phyloP scores from a whole-genome alignment of 1,140 invertebrate genomes.

The Pentalonia nigronervosa region DNA sequence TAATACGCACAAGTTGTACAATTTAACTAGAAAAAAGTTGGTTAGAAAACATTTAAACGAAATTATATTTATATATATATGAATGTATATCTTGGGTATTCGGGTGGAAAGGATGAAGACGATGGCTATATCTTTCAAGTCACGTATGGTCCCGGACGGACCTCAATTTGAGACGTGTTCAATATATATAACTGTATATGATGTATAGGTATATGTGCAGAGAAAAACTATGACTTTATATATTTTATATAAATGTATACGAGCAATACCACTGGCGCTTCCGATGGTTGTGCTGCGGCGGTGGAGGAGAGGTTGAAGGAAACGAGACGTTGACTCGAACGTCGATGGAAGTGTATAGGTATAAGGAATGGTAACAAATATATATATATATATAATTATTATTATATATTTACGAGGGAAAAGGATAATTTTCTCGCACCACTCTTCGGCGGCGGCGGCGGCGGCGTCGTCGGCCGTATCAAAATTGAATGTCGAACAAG shows the following conservation, averaged over 20 bases:
- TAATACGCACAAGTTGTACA: too few relatives aligned
- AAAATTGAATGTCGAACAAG: slow-evolving; percentile 41
- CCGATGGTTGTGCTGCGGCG: too few relatives aligned
- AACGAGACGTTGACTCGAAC: background rate
- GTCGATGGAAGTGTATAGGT: background rate
- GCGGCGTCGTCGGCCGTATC: background rate
- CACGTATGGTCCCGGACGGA: background rate
- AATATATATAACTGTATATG: background rate
- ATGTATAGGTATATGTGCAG: background rate
- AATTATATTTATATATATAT: too few relatives aligned
- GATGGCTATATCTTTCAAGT: background rate
- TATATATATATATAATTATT: too few relatives aligned
- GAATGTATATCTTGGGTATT: background rate
- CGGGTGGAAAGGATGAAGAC: background rate
- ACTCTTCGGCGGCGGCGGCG: too few relatives aligned
- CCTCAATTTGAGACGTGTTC: background rate
- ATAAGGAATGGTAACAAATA: background rate
- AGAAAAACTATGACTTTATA: background rate
- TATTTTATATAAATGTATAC: background rate
- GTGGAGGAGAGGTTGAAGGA: background rate
- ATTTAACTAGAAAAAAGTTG: too few relatives aligned
- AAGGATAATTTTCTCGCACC: background rate
- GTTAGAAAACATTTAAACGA: too few relatives aligned
- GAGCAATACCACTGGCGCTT: background rate
- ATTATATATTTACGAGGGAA: background rate